Evolutionary conservation across 2,797 vertebrate species (phyloP).

Genomic region (Pelobates cultripes): DNA sequence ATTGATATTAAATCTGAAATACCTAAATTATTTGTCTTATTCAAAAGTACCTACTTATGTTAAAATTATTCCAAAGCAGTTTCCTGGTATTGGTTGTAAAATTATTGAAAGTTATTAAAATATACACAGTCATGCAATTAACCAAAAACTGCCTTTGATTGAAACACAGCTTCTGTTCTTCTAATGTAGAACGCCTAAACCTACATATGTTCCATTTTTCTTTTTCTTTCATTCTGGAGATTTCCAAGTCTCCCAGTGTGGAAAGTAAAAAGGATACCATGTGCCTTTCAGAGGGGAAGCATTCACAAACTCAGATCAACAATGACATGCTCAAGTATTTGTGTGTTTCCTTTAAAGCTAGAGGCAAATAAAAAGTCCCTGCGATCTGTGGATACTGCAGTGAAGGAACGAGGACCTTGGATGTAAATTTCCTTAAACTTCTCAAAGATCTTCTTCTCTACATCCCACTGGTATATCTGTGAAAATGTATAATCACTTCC

Average conservation of each 20-base stretch:
- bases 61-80: slow-evolving; percentile 56
- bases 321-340: slow-evolving; percentile 93
- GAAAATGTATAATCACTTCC: slow-evolving; percentile 98
- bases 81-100: slow-evolving; percentile 56
- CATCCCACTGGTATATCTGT: slow-evolving; percentile 94
- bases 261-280: neutral
- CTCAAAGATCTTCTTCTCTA: slow-evolving; percentile 83
- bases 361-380: slow-evolving; percentile 96
- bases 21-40: neutral
- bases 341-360: slow-evolving; percentile 97
- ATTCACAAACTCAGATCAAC: slow-evolving; percentile 85
- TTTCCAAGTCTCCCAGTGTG: neutral
- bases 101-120: slow-evolving; percentile 61
- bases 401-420: slow-evolving; percentile 95
- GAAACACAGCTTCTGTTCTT: slow-evolving; percentile 61
- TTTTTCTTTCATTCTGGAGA: neutral
- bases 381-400: slow-evolving; percentile 91
- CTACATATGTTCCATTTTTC: neutral
- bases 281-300: slow-evolving; percentile 7
- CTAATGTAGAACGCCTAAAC: neutral
- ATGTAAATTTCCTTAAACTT: slow-evolving; percentile 97
- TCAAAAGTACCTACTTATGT: slow-evolving; percentile 24
- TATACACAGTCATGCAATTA: slow-evolving; percentile 69
- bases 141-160: slow-evolving; percentile 70
- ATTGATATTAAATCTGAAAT: neutral